These are phyloP conservation scores for Dicerorhinus sumatrensis DNA, from an alignment of 2,113 vertebrate genomes.

Conservation along the genomic window DNA sequence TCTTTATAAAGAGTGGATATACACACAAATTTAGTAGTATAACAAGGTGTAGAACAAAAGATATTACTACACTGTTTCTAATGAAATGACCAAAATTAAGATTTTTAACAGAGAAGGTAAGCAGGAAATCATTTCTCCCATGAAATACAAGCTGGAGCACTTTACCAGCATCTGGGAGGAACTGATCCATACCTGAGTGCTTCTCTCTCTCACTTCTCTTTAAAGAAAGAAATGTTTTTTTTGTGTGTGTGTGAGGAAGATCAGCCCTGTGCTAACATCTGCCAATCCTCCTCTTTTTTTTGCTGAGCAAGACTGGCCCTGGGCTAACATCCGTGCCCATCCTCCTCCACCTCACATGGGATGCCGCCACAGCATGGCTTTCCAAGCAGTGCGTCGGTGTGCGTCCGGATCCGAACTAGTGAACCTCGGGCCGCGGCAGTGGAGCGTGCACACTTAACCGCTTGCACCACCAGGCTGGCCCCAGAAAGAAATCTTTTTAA, in stretches of 20 bases:
- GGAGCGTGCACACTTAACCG: no score
- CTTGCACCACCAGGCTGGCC: no score
- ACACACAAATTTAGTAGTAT: neutral
- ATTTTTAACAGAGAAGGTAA: slow-evolving; percentile 14
- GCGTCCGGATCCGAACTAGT: no score
- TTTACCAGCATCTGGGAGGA: neutral
- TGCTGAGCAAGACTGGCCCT: no score
- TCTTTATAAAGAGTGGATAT: neutral
- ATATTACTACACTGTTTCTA: neutral
- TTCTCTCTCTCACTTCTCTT: slow-evolving; percentile 23
- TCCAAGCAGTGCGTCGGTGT: no score
- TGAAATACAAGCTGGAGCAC: neutral
- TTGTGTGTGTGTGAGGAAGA: no score
- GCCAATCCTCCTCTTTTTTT: no score
- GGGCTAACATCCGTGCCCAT: no score
- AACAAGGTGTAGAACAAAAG: neutral
- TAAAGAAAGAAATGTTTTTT: neutral
- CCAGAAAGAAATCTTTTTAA: neutral
- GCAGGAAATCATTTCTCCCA: neutral
- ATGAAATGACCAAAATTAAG: neutral
- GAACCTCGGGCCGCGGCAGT: no score
- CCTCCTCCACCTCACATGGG: no score
- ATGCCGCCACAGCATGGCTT: no score
- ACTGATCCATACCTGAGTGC: neutral
- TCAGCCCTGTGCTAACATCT: no score